Percentiles rank a stretch among this genome's conserved stretches.
Evolutionary conservation across 2,113 vertebrate genomes (phyloP).

Genomic region (Sylvilagus bachmani): DNA sequence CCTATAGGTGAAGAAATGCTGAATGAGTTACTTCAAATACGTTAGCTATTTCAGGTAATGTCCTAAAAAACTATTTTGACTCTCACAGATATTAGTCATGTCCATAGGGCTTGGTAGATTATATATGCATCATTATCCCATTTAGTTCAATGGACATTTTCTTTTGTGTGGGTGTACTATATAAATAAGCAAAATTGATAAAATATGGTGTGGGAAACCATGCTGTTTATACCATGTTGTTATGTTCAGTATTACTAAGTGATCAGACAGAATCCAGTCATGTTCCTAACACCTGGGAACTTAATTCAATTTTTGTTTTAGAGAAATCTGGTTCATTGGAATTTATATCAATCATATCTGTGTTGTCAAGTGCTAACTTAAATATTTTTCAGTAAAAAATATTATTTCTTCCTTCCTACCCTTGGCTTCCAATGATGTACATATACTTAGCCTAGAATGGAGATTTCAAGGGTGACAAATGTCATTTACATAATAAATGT

Average conservation of each 20-base stretch:
- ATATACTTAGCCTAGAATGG: not conserved
- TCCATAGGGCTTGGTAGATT: not conserved
- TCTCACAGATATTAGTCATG: not conserved
- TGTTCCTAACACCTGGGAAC: not conserved
- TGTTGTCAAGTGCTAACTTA: not conserved
- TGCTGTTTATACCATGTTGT: not conserved
- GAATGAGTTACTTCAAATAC: not conserved
- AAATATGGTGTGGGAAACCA: not conserved
- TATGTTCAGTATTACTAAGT: not conserved
- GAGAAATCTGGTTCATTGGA: not conserved
- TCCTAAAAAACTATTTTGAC: not conserved
- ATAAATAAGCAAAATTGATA: not conserved
- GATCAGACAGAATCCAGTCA: not conserved
- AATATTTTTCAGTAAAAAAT: conserved; percentile 3
- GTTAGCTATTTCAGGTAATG: not conserved
- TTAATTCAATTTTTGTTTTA: conserved; percentile 1
- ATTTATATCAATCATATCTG: not conserved
- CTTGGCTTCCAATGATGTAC: not conserved
- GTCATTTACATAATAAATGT: conserved; percentile 60
- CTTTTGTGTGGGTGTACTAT: not conserved
- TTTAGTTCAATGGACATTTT: not conserved
- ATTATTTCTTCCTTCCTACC: not conserved
- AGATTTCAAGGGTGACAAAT: conserved; percentile 72
- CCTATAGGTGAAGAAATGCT: not conserved
- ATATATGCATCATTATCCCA: not conserved